Evolutionary conservation across 2,888 invertebrate genomes (phyloP).

Genomic region (Scaptomyza polygonia): DNA sequence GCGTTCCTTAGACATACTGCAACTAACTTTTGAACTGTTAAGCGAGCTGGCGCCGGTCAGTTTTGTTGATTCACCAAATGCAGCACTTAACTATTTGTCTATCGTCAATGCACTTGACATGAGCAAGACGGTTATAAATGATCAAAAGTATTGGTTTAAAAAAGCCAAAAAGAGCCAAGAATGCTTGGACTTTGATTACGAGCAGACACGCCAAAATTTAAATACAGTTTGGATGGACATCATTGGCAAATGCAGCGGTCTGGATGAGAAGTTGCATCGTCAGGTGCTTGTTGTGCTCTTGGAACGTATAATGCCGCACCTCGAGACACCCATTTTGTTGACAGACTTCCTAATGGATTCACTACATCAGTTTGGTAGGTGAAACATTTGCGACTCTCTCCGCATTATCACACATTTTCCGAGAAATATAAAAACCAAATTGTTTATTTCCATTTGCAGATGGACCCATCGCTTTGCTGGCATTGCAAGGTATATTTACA

Average conservation of each 20-base stretch:
- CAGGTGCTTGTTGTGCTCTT: slow-evolving; percentile 92
- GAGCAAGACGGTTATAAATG: slow-evolving; percentile 76
- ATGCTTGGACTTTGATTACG: slow-evolving; percentile 84
- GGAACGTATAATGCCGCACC: slow-evolving; percentile 91
- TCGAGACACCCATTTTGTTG: slow-evolving; percentile 92
- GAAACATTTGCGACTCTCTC: neutral
- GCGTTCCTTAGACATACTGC: slow-evolving; percentile 90
- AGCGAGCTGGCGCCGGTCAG: slow-evolving; percentile 86
- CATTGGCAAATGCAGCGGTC: slow-evolving; percentile 85
- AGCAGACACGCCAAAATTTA: slow-evolving; percentile 86
- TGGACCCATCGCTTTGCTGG: slow-evolving; percentile 94
- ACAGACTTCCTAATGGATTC: slow-evolving; percentile 97
- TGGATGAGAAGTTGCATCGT: slow-evolving; percentile 89
- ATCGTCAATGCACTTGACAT: slow-evolving; percentile 86
- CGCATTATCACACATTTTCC: too few relatives aligned
- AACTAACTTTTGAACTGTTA: slow-evolving; percentile 88
- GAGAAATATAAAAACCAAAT: too few relatives aligned
- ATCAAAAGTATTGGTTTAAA: slow-evolving; percentile 77
- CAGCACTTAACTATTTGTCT: slow-evolving; percentile 87
- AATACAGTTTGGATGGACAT: slow-evolving; percentile 90
- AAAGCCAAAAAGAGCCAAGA: slow-evolving; percentile 41
- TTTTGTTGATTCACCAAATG: slow-evolving; percentile 86
- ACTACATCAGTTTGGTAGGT: slow-evolving; percentile 88
- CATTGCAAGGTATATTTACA: slow-evolving; percentile 95
- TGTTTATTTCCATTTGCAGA: slow-evolving; percentile 85